Conservation (phyloP, 2,797 vertebrate genomes). For the Gallirallus australis region DNA sequence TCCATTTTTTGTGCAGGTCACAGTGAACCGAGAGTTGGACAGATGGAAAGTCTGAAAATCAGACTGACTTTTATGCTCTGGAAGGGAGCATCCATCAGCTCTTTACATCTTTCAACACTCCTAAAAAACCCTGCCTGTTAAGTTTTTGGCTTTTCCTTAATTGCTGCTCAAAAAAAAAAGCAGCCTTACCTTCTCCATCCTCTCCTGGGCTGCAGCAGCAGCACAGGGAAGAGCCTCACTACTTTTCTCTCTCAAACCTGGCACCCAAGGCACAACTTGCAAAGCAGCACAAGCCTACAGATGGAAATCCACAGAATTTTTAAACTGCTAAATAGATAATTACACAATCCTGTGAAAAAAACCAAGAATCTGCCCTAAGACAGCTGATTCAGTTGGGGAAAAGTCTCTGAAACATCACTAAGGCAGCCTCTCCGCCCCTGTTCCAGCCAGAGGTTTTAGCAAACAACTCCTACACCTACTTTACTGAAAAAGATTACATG, state of each 20-base stretch:
- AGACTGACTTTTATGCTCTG: not conserved
- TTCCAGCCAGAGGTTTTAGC: not conserved
- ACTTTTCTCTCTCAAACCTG: not conserved
- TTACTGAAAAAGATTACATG: not conserved
- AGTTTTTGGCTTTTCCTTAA: not conserved
- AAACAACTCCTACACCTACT: not conserved
- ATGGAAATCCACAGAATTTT: not conserved
- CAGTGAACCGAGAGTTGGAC: not conserved
- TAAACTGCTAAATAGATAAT: not conserved
- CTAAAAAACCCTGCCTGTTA: not conserved
- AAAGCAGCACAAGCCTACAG: not conserved
- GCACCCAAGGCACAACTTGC: rapidly evolving
- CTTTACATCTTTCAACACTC: not conserved
- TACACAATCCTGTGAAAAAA: not conserved
- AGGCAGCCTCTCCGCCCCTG: not conserved
- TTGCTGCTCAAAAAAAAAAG: not conserved
- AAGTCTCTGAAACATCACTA: not conserved
- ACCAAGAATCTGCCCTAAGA: not conserved
- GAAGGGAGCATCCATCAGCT: not conserved
- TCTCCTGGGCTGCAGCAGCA: not conserved
- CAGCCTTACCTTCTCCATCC: not conserved
- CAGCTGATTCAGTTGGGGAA: not conserved
- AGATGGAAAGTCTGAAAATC: not conserved
- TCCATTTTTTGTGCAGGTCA: not conserved
- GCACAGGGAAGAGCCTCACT: not conserved